A percentile compares a stretch with the other conserved stretches of the same genome.
phyloP scores from a whole-genome alignment of 1,140 invertebrate species.

The Bicyclus anynana region DNA sequence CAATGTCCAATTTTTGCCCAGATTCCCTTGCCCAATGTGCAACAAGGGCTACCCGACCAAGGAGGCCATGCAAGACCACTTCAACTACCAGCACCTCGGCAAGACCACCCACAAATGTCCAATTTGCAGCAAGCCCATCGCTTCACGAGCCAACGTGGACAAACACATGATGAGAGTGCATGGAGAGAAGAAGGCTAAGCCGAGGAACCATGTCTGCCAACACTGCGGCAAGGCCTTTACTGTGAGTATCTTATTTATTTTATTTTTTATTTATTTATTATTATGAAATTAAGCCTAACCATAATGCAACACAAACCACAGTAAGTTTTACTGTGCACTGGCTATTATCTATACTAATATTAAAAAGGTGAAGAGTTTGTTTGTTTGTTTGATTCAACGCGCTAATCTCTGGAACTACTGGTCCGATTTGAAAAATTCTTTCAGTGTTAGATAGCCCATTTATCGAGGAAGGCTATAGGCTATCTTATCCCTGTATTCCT shows the following conservation, averaged over 20 bases:
- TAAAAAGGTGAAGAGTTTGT: too few relatives aligned
- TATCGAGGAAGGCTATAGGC: too few relatives aligned
- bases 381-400: too few relatives aligned
- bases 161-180: slow-evolving; percentile 63
- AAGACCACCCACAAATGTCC: slow-evolving; percentile 65
- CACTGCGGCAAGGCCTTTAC: slow-evolving; percentile 58
- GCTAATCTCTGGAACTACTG: too few relatives aligned
- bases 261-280: too few relatives aligned
- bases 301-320: too few relatives aligned
- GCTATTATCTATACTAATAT: too few relatives aligned
- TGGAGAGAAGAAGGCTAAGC: slow-evolving; percentile 60
- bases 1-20: slow-evolving; percentile 16
- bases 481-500: too few relatives aligned
- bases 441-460: too few relatives aligned
- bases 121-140: slow-evolving; percentile 62
- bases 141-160: slow-evolving; percentile 53
- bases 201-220: slow-evolving; percentile 56
- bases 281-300: too few relatives aligned
- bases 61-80: slow-evolving; percentile 63
- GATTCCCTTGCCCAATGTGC: slow-evolving; percentile 64
- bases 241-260: slow-evolving; percentile 34
- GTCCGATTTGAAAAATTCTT: too few relatives aligned
- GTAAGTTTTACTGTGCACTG: too few relatives aligned
- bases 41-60: slow-evolving; percentile 65
- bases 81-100: slow-evolving; percentile 64